phyloP scores from a whole-genome alignment of 2,888 invertebrate species.

The Phania funesta region DNA sequence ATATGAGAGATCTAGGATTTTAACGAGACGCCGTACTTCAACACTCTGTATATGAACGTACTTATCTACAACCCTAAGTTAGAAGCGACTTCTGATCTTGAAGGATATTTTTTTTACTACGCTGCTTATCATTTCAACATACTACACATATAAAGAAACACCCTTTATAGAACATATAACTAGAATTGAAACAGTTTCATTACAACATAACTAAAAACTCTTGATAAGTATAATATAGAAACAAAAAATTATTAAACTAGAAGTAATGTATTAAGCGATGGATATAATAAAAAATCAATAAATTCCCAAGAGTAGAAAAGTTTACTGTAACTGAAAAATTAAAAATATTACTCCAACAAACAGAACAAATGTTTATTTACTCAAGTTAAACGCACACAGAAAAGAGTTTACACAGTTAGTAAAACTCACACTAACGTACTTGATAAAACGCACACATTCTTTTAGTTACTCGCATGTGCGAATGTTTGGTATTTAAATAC shows the following conservation, averaged over 20 bases:
- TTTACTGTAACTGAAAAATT: constrained; percentile 25
- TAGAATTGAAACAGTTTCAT: constrained; percentile 11
- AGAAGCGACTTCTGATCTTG: too few relatives aligned
- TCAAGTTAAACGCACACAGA: background rate
- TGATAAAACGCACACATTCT: background rate
- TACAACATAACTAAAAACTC: background rate
- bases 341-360: constrained; percentile 14
- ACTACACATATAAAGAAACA: background rate
- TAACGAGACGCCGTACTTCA: too few relatives aligned
- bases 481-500: constrained; percentile 9
- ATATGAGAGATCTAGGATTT: too few relatives aligned
- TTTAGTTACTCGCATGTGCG: constrained; percentile 3
- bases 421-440: background rate
- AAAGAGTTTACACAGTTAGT: background rate
- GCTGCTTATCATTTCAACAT: too few relatives aligned
- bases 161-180: background rate
- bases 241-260: constrained; percentile 17
- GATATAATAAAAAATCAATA: constrained; percentile 53
- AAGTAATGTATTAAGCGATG: constrained; percentile 20
- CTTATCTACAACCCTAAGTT: too few relatives aligned
- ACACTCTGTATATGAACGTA: too few relatives aligned
- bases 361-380: constrained; percentile 39
- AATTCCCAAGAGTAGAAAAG: constrained; percentile 37
- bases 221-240: background rate
- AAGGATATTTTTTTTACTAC: too few relatives aligned